phyloP scores from a whole-genome alignment of 2,797 vertebrate genomes.

The Lepilemur ruficaudatus region DNA sequence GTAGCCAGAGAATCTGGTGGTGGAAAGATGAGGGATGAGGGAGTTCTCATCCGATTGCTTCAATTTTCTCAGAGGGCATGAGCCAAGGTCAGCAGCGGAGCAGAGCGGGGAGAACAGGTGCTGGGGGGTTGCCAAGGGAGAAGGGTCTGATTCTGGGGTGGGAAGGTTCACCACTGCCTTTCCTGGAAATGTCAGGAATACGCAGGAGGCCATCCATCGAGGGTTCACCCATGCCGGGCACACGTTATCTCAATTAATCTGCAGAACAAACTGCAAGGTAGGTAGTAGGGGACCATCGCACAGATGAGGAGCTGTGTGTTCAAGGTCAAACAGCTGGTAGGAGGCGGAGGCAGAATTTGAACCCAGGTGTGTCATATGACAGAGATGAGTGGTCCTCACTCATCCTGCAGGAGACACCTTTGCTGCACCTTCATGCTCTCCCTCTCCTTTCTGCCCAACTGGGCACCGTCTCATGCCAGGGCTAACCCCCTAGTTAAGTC shows the following conservation, averaged over 20 bases:
- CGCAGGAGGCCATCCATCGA: neutral
- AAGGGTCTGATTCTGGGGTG: neutral
- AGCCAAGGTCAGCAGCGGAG: neutral
- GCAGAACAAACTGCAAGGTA: neutral
- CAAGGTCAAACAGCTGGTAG: neutral
- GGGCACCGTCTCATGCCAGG: neutral
- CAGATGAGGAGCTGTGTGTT: neutral
- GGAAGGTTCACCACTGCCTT: neutral
- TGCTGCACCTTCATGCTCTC: fast-evolving
- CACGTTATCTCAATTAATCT: neutral
- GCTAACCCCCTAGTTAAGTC: neutral
- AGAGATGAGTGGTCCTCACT: neutral
- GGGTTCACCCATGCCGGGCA: neutral
- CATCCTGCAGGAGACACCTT: neutral
- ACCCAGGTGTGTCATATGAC: neutral
- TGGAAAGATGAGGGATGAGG: neutral
- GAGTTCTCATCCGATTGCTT: neutral
- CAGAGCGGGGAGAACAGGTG: fast-evolving
- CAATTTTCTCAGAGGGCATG: neutral
- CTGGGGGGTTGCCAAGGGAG: neutral
- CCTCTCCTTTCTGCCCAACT: fast-evolving
- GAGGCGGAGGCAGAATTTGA: neutral
- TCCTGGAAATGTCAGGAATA: neutral
- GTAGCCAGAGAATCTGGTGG: neutral
- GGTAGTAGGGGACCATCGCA: no score